Evolutionary conservation across 2,113 vertebrate species (phyloP), one percentile per base, ranked within the genome.

Genomic region (Thermophis baileyi): DNA sequence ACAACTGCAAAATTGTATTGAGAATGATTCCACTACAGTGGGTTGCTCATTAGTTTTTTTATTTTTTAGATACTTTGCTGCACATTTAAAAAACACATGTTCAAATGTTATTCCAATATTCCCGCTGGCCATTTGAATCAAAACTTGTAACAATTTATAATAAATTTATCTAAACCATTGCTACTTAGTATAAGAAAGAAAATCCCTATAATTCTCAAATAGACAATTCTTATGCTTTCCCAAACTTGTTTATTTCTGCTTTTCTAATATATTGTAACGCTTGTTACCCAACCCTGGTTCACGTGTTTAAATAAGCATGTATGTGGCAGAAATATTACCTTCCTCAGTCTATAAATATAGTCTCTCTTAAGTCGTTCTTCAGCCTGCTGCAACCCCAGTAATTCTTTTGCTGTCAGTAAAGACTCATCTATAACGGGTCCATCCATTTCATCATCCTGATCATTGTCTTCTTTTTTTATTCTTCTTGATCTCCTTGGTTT

Each of bases 301-400:
- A 92, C 2, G 94, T 30, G 53, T 35, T 91, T 46, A 90, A 93
- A 0, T 87, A 14, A 46, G 12, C 14, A 35, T 9, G 18, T 88
- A 2, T 6, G 91, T 10, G 93, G 81, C 12, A 91, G 0, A 90
- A 88, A 51, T 87, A 95, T 81, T 97, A 99, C 99, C 98, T 98
- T 98, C 91, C 98, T 98, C 20, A 99, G 96, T 69, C 96, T 96
- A 93, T 97, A 98, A 94, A 99, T 98, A 93, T 96, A 98, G 49
- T 99, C 98, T 95, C 93, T 96, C 92, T 97, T 98, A 55, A 99
- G 95, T 44, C 97, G 96, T 55, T 97, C 98, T 95, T 99, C 98
- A 63, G 98, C 98, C 89, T 98, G 98, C 55, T 95, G 97, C 54
- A 98, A 95, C 35, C 96, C 98, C 49, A 97, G 95, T 1, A 98